Percentiles rank a stretch among this genome's conserved stretches.
phyloP scores from a whole-genome alignment of 2,888 invertebrate species.

The Pedicia rivosa region DNA sequence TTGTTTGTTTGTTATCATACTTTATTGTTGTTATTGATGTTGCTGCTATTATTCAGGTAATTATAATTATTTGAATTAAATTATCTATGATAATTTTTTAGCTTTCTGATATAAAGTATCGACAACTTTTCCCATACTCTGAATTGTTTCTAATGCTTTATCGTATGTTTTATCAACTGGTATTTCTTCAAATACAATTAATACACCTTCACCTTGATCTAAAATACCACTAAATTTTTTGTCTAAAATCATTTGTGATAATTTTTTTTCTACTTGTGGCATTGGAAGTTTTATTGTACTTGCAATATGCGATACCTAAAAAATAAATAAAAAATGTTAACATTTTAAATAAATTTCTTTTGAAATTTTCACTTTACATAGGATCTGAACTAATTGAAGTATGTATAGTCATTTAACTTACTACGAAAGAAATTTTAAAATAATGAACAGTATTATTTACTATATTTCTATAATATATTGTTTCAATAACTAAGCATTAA shows the following conservation, averaged over 20 bases:
- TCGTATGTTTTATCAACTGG: conserved; percentile 94
- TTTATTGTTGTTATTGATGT: no score
- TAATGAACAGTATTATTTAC: no score
- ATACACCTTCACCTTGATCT: conserved; percentile 95
- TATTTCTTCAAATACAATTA: conserved; percentile 94
- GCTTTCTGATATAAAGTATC: conserved; percentile 98
- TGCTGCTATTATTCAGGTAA: no score
- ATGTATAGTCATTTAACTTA: no score
- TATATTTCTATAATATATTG: no score
- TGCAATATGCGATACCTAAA: conserved; percentile 67
- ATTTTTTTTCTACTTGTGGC: conserved; percentile 90
- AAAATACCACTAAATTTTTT: conserved; percentile 94
- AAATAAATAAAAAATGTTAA: conserved; percentile 7
- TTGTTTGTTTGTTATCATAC: no score
- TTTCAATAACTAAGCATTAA: no score
- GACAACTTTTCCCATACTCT: conserved; percentile 98
- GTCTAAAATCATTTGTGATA: conserved; percentile 99
- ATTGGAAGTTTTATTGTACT: conserved; percentile 79
- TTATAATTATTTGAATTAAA: no score
- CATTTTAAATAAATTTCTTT: no score
- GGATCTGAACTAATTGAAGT: no score
- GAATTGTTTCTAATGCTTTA: conserved; percentile 92
- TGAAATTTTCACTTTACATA: no score
- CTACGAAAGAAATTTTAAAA: no score
- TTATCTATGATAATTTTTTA: conserved; percentile 85